Percentiles rank a stretch among this genome's conserved stretches.
phyloP scores from a whole-genome alignment of 2,113 vertebrate genomes.

The Bagarius yarrelli region DNA sequence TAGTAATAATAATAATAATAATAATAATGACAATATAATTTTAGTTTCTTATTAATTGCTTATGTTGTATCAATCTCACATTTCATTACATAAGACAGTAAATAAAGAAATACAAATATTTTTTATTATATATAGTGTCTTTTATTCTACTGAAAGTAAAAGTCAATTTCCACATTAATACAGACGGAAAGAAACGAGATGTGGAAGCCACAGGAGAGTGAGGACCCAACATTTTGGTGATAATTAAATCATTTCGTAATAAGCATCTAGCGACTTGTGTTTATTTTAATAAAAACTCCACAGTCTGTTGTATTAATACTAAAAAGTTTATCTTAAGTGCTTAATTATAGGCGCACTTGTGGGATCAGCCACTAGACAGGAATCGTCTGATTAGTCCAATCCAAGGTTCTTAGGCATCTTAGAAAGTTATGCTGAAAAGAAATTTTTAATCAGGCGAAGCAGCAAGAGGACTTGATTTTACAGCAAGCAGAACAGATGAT shows the following conservation, averaged over 20 bases:
- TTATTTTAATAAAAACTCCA: constrained; percentile 56
- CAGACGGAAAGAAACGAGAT: background rate
- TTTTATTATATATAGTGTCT: too few relatives aligned
- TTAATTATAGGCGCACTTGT: constrained; percentile 47
- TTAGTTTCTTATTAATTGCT: too few relatives aligned
- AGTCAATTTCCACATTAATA: background rate
- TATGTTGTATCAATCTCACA: too few relatives aligned
- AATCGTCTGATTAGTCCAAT: constrained; percentile 42
- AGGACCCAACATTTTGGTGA: constrained; percentile 16
- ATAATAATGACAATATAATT: too few relatives aligned
- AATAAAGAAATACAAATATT: too few relatives aligned
- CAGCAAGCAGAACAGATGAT: background rate
- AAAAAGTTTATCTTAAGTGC: constrained; percentile 18
- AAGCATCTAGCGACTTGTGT: constrained; percentile 37
- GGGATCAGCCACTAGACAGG: constrained; percentile 19
- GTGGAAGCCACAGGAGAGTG: constrained; percentile 32
- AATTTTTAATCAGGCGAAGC: constrained; percentile 7
- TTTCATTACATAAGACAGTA: too few relatives aligned
- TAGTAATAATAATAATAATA: too few relatives aligned
- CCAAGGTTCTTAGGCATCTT: constrained; percentile 5
- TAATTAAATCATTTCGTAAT: constrained; percentile 48
- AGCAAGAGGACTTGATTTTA: constrained; percentile 12
- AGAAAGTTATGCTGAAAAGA: constrained; percentile 11
- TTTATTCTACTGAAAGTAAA: constrained; percentile 13
- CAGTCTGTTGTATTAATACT: constrained; percentile 25